Conservation (phyloP, 2,888 invertebrate species). For the Argynnis bischoffii region DNA sequence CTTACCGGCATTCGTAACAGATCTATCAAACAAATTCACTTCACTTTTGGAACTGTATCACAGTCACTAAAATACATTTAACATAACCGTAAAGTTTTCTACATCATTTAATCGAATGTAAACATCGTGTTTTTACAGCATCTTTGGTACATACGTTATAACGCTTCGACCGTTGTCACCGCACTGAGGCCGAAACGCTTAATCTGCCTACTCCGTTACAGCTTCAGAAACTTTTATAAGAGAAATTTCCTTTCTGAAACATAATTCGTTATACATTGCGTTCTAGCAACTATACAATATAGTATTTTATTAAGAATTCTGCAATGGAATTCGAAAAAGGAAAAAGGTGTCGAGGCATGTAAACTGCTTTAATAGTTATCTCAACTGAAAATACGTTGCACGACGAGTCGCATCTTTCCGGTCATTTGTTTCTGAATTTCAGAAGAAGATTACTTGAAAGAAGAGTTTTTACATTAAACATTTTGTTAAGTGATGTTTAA, state of each 20-base stretch:
- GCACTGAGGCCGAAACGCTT: constrained; percentile 51
- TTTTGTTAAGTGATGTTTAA: constrained; percentile 7
- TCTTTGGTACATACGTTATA: constrained; percentile 53
- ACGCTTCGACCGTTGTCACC: constrained; percentile 58
- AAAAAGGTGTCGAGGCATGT: constrained; percentile 2
- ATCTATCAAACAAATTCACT: not conserved
- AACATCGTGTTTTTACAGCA: constrained; percentile 44
- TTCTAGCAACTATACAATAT: not conserved
- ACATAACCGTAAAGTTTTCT: constrained; percentile 13
- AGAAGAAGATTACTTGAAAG: constrained; percentile 27
- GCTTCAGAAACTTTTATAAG: constrained; percentile 21
- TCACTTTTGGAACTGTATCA: constrained; percentile 10
- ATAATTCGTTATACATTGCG: constrained; percentile 23
- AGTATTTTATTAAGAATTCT: not conserved
- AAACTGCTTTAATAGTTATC: constrained; percentile 18
- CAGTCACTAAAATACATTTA: constrained; percentile 18
- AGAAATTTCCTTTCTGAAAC: not conserved
- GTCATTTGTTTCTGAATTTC: constrained; percentile 35
- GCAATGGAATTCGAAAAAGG: constrained; percentile 7
- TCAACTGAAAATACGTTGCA: constrained; percentile 32
- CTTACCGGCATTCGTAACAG: constrained; percentile 26
- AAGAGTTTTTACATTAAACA: constrained; percentile 12
- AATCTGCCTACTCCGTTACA: constrained; percentile 26
- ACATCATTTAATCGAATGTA: constrained; percentile 15
- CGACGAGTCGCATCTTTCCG: constrained; percentile 30